phyloP scores from a whole-genome alignment of 2,888 invertebrate species.

The Apamea epomidion region DNA sequence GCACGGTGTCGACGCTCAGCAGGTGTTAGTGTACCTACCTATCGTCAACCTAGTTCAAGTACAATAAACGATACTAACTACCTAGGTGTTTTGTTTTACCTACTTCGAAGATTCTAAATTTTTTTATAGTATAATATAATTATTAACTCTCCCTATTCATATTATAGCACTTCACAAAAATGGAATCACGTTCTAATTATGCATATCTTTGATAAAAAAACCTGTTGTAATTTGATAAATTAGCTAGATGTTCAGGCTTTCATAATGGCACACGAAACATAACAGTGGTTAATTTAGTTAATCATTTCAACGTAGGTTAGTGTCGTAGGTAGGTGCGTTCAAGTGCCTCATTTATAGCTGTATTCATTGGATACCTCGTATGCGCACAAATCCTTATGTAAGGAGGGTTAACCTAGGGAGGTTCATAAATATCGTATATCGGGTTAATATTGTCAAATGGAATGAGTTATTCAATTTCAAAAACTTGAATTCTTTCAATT shows the following conservation, averaged over 20 bases:
- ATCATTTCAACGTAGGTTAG: not conserved
- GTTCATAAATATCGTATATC: not conserved
- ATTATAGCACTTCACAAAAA: not conserved
- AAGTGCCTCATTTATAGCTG: not conserved
- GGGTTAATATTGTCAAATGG: not conserved
- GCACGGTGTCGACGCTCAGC: not conserved
- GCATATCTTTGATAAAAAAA: not conserved
- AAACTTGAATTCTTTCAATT: not conserved
- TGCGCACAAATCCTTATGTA: no score
- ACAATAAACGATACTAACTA: not conserved
- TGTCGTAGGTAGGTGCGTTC: no score
- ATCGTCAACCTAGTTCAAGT: no score
- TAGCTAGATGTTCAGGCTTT: not conserved
- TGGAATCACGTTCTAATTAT: not conserved
- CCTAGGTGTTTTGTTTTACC: not conserved
- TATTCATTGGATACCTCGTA: not conserved
- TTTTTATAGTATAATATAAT: not conserved
- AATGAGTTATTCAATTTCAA: not conserved
- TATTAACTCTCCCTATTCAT: not conserved
- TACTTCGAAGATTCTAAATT: no score
- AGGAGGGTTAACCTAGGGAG: not conserved
- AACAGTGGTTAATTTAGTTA: not conserved
- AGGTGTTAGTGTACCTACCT: not conserved
- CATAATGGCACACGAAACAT: not conserved
- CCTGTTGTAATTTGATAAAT: not conserved